A percentile compares a stretch with the other conserved stretches of the same genome.
Conservation (phyloP, 2,888 invertebrate species). For the Dryadula phaetusa region DNA sequence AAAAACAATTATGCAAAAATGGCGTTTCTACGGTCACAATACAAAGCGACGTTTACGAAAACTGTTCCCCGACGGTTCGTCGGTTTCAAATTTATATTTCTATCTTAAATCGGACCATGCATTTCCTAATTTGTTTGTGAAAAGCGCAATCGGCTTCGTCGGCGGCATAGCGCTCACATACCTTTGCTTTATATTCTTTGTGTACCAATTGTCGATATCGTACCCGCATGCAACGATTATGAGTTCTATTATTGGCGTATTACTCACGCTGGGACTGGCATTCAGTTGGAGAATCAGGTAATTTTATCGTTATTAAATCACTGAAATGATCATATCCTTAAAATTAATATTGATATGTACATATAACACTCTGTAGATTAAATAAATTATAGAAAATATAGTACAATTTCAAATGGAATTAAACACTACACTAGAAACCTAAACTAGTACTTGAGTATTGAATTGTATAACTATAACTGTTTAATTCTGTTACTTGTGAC, state of each 20-base stretch:
- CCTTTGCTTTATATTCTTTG: slow-evolving; percentile 87
- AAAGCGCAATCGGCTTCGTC: slow-evolving; percentile 86
- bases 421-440: too few relatives aligned
- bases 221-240: slow-evolving; percentile 85
- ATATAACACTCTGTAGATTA: too few relatives aligned
- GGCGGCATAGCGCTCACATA: slow-evolving; percentile 87
- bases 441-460: too few relatives aligned
- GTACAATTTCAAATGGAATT: too few relatives aligned
- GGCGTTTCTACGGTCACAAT: slow-evolving; percentile 72
- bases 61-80: slow-evolving; percentile 69
- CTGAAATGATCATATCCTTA: too few relatives aligned
- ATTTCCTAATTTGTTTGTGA: slow-evolving; percentile 84
- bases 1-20: slow-evolving; percentile 74
- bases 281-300: slow-evolving; percentile 83
- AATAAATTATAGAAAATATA: too few relatives aligned
- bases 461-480: too few relatives aligned
- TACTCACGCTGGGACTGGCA: slow-evolving; percentile 87
- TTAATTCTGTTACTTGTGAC: too few relatives aligned
- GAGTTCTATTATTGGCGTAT: slow-evolving; percentile 85
- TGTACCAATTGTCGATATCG: slow-evolving; percentile 86
- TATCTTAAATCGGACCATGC: slow-evolving; percentile 76
- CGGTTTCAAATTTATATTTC: slow-evolving; percentile 60
- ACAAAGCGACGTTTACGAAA: slow-evolving; percentile 65
- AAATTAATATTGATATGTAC: too few relatives aligned
- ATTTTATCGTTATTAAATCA: slow-evolving; percentile 22